Evolutionary conservation across 2,888 invertebrate species (phyloP), one percentile per base, ranked within the genome.

Genomic region (Dasypolia templi): DNA sequence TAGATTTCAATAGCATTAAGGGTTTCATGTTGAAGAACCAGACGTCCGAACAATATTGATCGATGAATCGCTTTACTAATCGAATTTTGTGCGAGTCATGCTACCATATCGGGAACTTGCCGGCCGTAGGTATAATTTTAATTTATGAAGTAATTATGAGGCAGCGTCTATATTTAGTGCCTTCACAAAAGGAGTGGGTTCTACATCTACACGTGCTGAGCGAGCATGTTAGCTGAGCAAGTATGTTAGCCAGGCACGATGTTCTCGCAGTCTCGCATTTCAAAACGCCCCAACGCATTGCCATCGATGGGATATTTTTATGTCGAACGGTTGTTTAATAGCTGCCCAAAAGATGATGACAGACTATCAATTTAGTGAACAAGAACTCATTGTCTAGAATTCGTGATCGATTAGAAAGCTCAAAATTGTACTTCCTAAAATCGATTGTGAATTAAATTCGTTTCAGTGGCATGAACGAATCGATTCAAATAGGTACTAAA

Each of bases 21-120:
- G 62, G 64, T 78, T 46, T 63, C 53, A 66, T 67, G 55, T 63
- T 49, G 14, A 66, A 63, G 26, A 79, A 66, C 58, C 75, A 86
- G 80, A 80, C 70, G 74, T 51, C 44, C 58, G 63, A 80, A 69
- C 70, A 65, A 73, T 62, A 56, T 72, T 80, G 72, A 86, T 77
- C 49, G 76, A 84, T 71, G 59, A 53, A 75, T 67, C 67, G 69
- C 32, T 56, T 59, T 49, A n/a, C n/a, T n/a, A 56, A 75, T 55
- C 22, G 59, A 69, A 64, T 39, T 44, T 51, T 56, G 46, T 29
- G 32, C 83, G 82, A 82, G 58, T 86, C 86, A 86, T 63, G 49
- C 49, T 65, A 63, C 79, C 75, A 77, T 85, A 85, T 80, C 51
- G 46, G 75, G 71, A 56, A 63, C 53, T 46, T 29, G 42, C 46